Evolutionary conservation across 1,140 invertebrate species (phyloP).

Genomic region (Phymorhynchus buccinoides): DNA sequence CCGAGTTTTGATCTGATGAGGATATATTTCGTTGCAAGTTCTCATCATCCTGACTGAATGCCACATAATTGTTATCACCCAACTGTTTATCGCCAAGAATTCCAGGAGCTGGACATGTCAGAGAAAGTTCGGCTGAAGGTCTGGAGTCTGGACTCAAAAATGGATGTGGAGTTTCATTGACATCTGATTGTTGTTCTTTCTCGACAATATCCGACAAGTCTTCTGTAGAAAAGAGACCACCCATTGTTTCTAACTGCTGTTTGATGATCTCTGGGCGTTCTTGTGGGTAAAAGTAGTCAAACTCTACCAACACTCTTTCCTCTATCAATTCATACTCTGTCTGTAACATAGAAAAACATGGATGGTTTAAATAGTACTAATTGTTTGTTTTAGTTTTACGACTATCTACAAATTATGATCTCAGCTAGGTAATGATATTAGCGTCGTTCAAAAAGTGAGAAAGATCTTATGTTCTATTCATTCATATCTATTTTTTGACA

Average conservation of each 20-base stretch:
- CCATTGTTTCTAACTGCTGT: not conserved
- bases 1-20: not conserved
- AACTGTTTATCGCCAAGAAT: not conserved
- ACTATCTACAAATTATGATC: no score
- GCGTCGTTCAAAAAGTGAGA: no score
- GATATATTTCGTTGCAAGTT: not conserved
- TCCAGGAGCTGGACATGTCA: not conserved
- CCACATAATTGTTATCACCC: not conserved
- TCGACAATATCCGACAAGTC: no score
- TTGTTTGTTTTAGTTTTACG: no score
- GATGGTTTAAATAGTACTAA: no score
- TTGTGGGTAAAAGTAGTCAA: slow-evolving; percentile 1
- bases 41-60: not conserved
- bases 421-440: no score
- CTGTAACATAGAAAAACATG: not conserved
- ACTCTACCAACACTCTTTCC: not conserved
- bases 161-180: not conserved
- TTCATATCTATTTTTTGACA: no score
- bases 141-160: not conserved
- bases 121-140: not conserved
- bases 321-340: not conserved
- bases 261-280: not conserved
- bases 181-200: not conserved
- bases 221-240: not conserved
- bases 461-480: no score